These are phyloP conservation scores for Poicephalus meyeri DNA, from an alignment of 2,113 vertebrate species.

Conservation along the genomic window DNA sequence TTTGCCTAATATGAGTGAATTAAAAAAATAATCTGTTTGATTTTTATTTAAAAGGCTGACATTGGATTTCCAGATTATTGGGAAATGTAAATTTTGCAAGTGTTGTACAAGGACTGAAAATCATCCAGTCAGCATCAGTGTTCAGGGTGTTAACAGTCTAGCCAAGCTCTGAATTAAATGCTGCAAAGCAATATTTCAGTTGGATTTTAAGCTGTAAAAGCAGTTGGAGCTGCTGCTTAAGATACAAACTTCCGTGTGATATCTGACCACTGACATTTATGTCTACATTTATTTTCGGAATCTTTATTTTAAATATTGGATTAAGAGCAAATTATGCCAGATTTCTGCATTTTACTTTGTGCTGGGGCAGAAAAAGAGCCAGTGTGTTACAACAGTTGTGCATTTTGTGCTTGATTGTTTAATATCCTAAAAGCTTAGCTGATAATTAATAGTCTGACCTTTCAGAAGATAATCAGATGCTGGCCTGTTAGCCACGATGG, in stretches of 20 bases:
- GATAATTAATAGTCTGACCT: conserved; percentile 25
- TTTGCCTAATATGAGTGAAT: neutral
- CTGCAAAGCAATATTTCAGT: conserved; percentile 15
- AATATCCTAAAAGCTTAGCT: neutral
- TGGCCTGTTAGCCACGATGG: neutral
- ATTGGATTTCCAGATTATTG: neutral
- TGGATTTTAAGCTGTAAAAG: neutral
- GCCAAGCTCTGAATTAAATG: conserved; percentile 2
- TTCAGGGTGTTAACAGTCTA: neutral
- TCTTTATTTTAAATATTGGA: neutral
- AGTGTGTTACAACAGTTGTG: neutral
- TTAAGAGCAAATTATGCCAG: neutral
- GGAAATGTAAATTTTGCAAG: neutral
- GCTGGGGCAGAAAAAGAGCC: neutral
- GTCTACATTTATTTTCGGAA: neutral
- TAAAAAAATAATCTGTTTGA: neutral
- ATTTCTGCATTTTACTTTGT: neutral
- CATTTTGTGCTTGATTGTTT: conserved; percentile 13
- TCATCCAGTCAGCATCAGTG: neutral
- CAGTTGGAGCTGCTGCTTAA: neutral
- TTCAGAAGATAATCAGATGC: conserved; percentile 4
- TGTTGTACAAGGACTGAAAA: neutral
- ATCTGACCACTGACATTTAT: neutral
- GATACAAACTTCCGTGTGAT: neutral
- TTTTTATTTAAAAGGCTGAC: neutral